phyloP scores from a whole-genome alignment of 1,140 invertebrate species.

The Temnothorax longispinosus region DNA sequence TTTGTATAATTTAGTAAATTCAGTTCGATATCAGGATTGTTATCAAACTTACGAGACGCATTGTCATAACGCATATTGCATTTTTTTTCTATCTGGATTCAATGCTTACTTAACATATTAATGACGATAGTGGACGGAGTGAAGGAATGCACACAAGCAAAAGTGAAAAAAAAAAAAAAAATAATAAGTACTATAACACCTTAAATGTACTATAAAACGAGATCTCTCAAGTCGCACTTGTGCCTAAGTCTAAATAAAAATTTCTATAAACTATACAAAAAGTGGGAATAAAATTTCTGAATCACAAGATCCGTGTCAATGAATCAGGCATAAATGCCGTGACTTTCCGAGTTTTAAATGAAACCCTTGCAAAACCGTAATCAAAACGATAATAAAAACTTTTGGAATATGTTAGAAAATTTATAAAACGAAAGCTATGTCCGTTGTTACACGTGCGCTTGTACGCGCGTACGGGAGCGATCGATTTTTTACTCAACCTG shows the following conservation, averaged over 20 bases:
- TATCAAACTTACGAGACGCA: not conserved
- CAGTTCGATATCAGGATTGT: constrained; percentile 4
- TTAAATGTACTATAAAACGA: constrained; percentile 51
- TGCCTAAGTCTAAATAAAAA: constrained; percentile 57
- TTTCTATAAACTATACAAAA: not conserved
- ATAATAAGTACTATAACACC: constrained; percentile 24
- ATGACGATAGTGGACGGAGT: constrained; percentile 71
- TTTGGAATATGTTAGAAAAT: not conserved
- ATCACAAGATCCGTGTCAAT: constrained; percentile 28
- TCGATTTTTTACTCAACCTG: constrained; percentile 79
- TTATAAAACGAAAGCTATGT: constrained; percentile 60
- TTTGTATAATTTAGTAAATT: not conserved
- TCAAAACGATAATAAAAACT: constrained; percentile 20
- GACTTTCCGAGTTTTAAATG: not conserved
- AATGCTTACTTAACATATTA: constrained; percentile 68
- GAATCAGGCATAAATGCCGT: not conserved
- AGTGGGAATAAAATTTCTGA: constrained; percentile 2
- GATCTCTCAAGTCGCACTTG: constrained; percentile 53
- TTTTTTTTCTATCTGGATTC: constrained; percentile 64
- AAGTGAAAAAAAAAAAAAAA: constrained; percentile 21
- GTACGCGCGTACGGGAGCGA: constrained; percentile 1
- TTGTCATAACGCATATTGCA: not conserved
- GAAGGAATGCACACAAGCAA: constrained; percentile 61
- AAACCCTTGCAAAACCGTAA: constrained; percentile 26
- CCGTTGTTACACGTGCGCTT: constrained; percentile 14